These are phyloP conservation scores for Ptyas mucosa DNA, from an alignment of 2,113 vertebrate genomes.

Conservation along the genomic window DNA sequence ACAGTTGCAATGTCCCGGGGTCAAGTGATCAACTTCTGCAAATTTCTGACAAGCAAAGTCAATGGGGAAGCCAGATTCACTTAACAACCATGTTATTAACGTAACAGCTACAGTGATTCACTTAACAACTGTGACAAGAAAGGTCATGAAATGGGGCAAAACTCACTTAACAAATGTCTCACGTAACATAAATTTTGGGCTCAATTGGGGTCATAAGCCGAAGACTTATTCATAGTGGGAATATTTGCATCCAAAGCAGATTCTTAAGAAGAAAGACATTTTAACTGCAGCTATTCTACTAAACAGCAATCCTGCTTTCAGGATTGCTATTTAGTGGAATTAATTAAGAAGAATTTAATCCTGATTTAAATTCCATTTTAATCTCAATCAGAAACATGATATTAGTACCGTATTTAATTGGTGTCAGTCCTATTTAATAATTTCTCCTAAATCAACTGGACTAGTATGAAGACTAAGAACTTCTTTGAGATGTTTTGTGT, in stretches of 20 bases:
- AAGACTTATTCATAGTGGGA: not conserved
- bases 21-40: no score
- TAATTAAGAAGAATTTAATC: no score
- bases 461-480: not conserved
- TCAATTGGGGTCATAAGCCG: no score
- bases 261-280: not conserved
- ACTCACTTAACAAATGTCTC: no score
- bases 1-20: no score
- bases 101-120: no score
- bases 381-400: not conserved
- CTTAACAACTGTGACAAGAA: no score
- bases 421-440: not conserved
- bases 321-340: not conserved
- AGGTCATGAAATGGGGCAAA: no score
- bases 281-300: not conserved
- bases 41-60: no score
- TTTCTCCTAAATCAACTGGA: not conserved
- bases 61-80: no score
- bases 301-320: not conserved
- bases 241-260: not conserved
- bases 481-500: not conserved
- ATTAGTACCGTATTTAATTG: not conserved
- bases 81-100: no score
- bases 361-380: not conserved
- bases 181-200: no score